Conservation (phyloP, 2,888 invertebrate species). For the Drosophila buzzatii region DNA sequence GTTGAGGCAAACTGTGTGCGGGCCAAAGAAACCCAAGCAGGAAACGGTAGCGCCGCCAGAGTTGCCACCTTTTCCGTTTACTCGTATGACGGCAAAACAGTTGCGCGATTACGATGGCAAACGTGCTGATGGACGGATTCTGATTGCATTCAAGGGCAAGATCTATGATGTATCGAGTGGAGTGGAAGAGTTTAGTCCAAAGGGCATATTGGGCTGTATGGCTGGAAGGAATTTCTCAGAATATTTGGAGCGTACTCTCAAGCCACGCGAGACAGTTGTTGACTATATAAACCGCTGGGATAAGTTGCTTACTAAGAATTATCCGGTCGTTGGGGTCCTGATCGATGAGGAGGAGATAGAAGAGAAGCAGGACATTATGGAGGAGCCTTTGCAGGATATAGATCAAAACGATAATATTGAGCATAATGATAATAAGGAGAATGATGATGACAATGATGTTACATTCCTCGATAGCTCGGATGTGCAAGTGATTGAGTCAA, state of each 20-base stretch:
- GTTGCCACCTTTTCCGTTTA: constrained; percentile 13
- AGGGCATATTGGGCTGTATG: constrained; percentile 29
- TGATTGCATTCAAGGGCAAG: constrained; percentile 47
- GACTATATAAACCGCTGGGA: constrained; percentile 25
- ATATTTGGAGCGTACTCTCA: constrained; percentile 25
- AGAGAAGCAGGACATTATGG: neutral
- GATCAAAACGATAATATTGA: neutral
- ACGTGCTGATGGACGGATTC: constrained; percentile 56
- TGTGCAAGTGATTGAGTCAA: neutral
- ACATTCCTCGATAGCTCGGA: neutral
- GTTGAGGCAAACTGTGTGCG: neutral
- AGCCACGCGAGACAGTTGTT: neutral
- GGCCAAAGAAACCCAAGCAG: fast-evolving
- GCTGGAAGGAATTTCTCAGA: constrained; percentile 51
- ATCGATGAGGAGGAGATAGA: neutral
- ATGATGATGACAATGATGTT: neutral
- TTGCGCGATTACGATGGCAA: constrained; percentile 47
- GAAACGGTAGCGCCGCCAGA: neutral
- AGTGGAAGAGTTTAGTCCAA: constrained; percentile 27
- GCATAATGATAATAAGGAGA: neutral
- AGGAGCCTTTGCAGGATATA: neutral
- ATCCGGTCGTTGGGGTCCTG: constrained; percentile 3
- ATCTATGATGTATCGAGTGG: constrained; percentile 57
- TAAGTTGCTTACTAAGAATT: constrained; percentile 1
- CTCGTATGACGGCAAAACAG: neutral